phyloP scores from a whole-genome alignment of 1,140 invertebrate genomes.

The Nixonia krombeini region DNA sequence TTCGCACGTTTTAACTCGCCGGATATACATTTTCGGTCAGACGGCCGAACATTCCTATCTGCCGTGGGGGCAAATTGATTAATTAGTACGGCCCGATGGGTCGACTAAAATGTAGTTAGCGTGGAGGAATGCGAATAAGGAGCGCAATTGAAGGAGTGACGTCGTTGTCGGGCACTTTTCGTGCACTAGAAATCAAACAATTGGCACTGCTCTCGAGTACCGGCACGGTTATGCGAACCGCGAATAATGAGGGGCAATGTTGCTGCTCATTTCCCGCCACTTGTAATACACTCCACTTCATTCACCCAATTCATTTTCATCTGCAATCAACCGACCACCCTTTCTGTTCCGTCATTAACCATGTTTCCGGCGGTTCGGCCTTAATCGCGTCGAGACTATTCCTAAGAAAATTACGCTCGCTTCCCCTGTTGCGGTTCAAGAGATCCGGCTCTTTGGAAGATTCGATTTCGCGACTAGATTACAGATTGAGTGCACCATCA shows the following conservation, averaged over 20 bases:
- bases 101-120: no score
- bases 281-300: slow-evolving; percentile 64
- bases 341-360: slow-evolving; percentile 65
- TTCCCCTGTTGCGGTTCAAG: slow-evolving; percentile 53
- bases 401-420: slow-evolving; percentile 64
- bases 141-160: no score
- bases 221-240: slow-evolving; percentile 32
- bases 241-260: slow-evolving; percentile 46
- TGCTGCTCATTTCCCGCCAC: slow-evolving; percentile 71
- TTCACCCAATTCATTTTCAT: slow-evolving; percentile 71
- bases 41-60: no score
- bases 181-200: no score
- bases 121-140: no score
- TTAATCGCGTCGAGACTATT: slow-evolving; percentile 49
- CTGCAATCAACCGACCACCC: slow-evolving; percentile 63
- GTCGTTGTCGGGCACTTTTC: no score
- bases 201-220: slow-evolving; percentile 14
- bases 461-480: slow-evolving; percentile 47
- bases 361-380: slow-evolving; percentile 59
- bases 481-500: slow-evolving; percentile 13
- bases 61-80: no score
- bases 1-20: no score
- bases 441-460: slow-evolving; percentile 45
- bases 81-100: no score
- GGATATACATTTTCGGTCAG: no score